These are phyloP conservation scores for Platyura marginata DNA, from an alignment of 1,140 invertebrate genomes.

Conservation along the genomic window DNA sequence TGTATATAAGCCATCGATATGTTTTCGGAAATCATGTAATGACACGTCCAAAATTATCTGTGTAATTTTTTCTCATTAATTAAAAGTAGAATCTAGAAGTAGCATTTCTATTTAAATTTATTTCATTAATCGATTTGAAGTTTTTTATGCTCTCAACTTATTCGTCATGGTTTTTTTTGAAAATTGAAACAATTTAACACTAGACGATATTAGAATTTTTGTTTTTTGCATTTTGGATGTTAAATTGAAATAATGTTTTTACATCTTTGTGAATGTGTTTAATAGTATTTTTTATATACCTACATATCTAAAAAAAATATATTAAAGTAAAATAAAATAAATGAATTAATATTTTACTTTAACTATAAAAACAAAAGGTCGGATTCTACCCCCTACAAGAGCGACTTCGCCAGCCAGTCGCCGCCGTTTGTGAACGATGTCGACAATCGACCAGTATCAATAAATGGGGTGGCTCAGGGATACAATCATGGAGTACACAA, in stretches of 20 bases:
- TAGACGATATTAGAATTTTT: neutral
- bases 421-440: conserved; percentile 24
- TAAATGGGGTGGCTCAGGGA: conserved; percentile 18
- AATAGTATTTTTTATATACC: neutral
- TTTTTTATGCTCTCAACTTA: no score
- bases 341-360: no score
- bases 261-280: neutral
- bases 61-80: no score
- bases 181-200: neutral
- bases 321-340: no score
- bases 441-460: conserved; percentile 12
- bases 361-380: conserved; percentile 13
- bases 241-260: neutral
- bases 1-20: no score
- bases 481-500: conserved; percentile 18
- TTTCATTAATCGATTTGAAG: no score
- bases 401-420: conserved; percentile 25
- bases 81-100: no score
- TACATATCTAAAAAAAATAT: neutral
- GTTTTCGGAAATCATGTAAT: no score
- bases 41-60: no score
- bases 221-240: neutral
- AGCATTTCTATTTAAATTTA: no score
- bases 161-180: no score
- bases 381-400: conserved; percentile 25